Evolutionary conservation across 2,797 vertebrate species (phyloP), one percentile per base, ranked within the genome.

Genomic region (Vultur gryphus): DNA sequence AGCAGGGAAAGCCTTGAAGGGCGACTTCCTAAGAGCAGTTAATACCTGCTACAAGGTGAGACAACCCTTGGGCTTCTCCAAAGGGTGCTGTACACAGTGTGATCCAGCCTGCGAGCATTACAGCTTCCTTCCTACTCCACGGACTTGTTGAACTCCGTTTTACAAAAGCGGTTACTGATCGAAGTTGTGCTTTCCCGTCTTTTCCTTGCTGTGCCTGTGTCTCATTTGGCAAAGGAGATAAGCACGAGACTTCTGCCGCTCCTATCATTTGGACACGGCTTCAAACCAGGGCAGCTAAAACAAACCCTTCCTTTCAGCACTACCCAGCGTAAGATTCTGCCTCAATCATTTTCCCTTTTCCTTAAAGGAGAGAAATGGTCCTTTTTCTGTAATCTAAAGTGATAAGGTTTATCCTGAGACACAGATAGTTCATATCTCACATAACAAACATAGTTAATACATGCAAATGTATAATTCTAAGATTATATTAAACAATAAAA

Each of bases 151-250:
- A 37, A 19, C n/a, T 13, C 33, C 0, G 18, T 17, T 37, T 33
- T 28, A 5, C 8, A 19, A 8, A 29, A 33, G n/a, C 1, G 3
- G 12, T 29, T 17, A n/a, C 17, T 7, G 35, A 33, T 2, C 13
- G 41, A 35, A 41, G 14, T 14, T 13, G n/a, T 6, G 55, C 25
- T 55, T 35, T 6, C 48, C 41, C 15, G 48, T 6, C 64, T 54
- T 35, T 13, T 28, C 55, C 79, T 55, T 33, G 41, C 55, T 31
- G 35, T 35, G 20, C 57, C n/a, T 21, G 9, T 31, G 5, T 8
- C 26, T 39, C 33, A 3, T n/a, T 19, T 39, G 46, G 52, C 24
- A 33, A 57, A 46, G 69, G 19, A 46, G 52, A 59, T 11, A 16
- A 39, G 37, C 37, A 12, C 2, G 2, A 73, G 86, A 39, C 10